Base-by-base conservation (phyloP, 2,888 invertebrate genomes). In the Troides helena region DNA sequence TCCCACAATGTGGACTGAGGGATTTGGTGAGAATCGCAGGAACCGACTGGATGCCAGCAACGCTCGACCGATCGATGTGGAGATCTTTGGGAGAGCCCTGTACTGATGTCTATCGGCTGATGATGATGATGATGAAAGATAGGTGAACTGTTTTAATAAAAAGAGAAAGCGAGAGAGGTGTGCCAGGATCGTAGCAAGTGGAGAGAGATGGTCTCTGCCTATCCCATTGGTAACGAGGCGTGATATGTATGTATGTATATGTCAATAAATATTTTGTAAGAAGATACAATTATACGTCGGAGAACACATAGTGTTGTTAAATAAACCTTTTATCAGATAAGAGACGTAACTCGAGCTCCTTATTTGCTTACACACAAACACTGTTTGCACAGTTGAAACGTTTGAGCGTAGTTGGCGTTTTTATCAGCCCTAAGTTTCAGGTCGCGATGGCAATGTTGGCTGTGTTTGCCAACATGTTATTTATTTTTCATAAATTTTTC, bases 301-400 rank as follows among this genome's bases (percentile, higher is more conserved):
- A 36, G 60, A 67, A 36, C 50, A 36, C 17, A 58, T 61, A 53
- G 30, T 17, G 60, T 60, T 50, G 36, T 58, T 64, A 46, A 59
- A 39, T 63, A 68, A 59, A 53, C 50, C 53, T 36, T 50, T 68
- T 64, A 64, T 68, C 68, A 64, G 64, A 68, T 68, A 68, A 64
- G 53, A 59, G 30, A 64, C 39, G 62, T 58, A 43, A 25, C 43
- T 64, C 17, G 64, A 60, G 57, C 61, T 53, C 60, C 56, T 56
- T 61, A 65, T 69, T 69, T 69, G 61, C 25, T 68, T 64, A 17
- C 21, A 62, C 36, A 64, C 39, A 65, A 64, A 36, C 61, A 36
- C 56, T 65, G 59, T 59, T 68, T 68, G 67, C 58, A 18, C 62
- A 56, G 56, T 69, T 53, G 56, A 61, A 69, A 25, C 18, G 60